Evolutionary conservation across 2,797 vertebrate genomes (phyloP).

Genomic region (Eulemur mongoz): DNA sequence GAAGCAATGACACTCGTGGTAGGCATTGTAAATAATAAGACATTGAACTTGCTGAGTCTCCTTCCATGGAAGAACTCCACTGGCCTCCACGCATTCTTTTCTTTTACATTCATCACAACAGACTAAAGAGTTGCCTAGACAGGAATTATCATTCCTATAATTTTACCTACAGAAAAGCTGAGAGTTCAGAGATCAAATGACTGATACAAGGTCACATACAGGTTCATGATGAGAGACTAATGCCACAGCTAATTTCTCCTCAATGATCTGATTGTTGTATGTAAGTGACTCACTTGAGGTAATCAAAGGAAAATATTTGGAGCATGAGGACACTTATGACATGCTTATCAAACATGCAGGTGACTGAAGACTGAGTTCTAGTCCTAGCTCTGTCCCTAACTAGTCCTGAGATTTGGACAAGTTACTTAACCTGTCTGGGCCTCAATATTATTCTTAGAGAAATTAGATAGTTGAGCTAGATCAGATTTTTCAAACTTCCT

Average conservation of each 20-base stretch:
- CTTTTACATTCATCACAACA: background rate
- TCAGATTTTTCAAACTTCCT: background rate
- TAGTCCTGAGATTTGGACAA: background rate
- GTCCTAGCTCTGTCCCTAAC: background rate
- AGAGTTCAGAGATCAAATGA: background rate
- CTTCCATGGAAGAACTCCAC: background rate
- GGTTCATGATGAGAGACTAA: slow-evolving; percentile 2
- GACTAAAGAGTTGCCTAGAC: background rate
- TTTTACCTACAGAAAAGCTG: background rate
- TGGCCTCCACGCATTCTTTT: background rate
- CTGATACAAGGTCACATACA: background rate
- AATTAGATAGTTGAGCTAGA: slow-evolving; percentile 3
- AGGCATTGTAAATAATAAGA: slow-evolving; percentile 13
- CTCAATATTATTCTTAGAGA: background rate
- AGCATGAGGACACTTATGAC: slow-evolving; percentile 1
- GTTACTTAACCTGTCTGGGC: background rate
- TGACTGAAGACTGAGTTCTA: background rate
- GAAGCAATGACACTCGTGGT: background rate
- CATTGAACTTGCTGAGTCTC: slow-evolving; percentile 13
- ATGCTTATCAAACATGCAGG: slow-evolving; percentile 35
- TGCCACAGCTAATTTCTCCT: background rate
- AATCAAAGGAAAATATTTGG: slow-evolving; percentile 44
- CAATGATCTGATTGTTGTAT: background rate
- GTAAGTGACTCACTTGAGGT: slow-evolving; percentile 17
- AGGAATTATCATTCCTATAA: background rate